A percentile compares a stretch with the other conserved stretches of the same genome.
phyloP scores from a whole-genome alignment of 2,888 invertebrate species.

The Tachina fera region DNA sequence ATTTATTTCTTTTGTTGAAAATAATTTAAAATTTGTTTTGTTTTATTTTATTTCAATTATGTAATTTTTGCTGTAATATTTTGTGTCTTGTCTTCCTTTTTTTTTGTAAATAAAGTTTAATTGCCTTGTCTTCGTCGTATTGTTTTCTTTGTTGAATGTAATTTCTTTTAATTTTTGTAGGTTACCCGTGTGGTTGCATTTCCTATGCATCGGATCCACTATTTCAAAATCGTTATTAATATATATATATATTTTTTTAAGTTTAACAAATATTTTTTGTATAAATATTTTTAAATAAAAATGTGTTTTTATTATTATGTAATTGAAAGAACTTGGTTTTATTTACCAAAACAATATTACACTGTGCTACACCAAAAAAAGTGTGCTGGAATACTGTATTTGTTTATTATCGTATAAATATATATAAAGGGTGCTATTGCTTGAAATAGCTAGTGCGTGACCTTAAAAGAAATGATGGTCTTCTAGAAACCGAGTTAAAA shows the following conservation, averaged over 20 bases:
- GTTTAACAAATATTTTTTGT: not conserved
- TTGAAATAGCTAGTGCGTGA: too few relatives aligned
- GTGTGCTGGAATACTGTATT: too few relatives aligned
- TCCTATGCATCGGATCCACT: conserved; percentile 80
- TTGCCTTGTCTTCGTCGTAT: conserved; percentile 58
- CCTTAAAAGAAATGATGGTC: too few relatives aligned
- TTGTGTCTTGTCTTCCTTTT: not conserved
- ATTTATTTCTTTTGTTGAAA: too few relatives aligned
- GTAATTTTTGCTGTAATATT: not conserved
- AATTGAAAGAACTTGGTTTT: too few relatives aligned
- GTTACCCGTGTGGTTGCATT: conserved; percentile 82
- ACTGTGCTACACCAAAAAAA: too few relatives aligned
- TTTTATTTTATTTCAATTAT: not conserved
- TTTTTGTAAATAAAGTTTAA: not conserved
- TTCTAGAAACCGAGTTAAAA: too few relatives aligned
- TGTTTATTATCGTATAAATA: too few relatives aligned
- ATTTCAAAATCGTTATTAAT: conserved; percentile 80
- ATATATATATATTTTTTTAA: not conserved
- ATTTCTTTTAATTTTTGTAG: conserved; percentile 76
- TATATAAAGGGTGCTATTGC: too few relatives aligned
- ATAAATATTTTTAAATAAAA: conserved; percentile 36
- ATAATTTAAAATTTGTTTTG: not conserved
- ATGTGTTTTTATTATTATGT: not conserved
- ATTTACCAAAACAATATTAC: too few relatives aligned
- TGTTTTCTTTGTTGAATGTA: conserved; percentile 72